phyloP scores from a whole-genome alignment of 2,113 vertebrate genomes.

The Taurulus bubalis region DNA sequence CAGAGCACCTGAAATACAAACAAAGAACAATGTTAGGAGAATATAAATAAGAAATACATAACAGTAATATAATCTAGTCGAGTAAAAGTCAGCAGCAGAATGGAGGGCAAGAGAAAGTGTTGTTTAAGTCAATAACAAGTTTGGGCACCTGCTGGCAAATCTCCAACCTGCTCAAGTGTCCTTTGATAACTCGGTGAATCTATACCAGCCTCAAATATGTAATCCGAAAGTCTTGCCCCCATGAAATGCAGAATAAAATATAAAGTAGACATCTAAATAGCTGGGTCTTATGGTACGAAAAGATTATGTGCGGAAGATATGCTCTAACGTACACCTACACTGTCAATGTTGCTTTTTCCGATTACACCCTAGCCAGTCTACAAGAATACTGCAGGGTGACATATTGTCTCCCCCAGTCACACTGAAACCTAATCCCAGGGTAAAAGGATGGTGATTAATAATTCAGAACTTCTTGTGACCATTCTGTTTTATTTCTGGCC shows the following conservation, averaged over 20 bases:
- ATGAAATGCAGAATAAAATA: constrained; percentile 17
- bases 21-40: constrained; percentile 40
- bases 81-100: neutral
- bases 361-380: constrained; percentile 41
- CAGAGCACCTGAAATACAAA: constrained; percentile 69
- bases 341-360: constrained; percentile 4
- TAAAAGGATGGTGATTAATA: constrained; percentile 80
- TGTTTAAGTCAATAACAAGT: constrained; percentile 8
- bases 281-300: neutral
- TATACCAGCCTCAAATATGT: constrained; percentile 19
- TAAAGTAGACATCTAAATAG: neutral
- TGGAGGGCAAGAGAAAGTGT: neutral
- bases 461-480: constrained; percentile 78
- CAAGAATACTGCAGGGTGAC: constrained; percentile 71
- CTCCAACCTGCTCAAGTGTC: constrained; percentile 44
- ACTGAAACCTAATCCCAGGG: constrained; percentile 74
- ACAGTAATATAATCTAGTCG: neutral
- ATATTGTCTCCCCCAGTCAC: constrained; percentile 45
- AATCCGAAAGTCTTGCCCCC: neutral
- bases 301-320: neutral
- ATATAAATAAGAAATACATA: constrained; percentile 14
- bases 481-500: constrained; percentile 76
- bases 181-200: constrained; percentile 32
- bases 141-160: constrained; percentile 21
- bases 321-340: neutral